phyloP scores from a whole-genome alignment of 2,113 vertebrate genomes.

The Ramphastos sulfuratus region DNA sequence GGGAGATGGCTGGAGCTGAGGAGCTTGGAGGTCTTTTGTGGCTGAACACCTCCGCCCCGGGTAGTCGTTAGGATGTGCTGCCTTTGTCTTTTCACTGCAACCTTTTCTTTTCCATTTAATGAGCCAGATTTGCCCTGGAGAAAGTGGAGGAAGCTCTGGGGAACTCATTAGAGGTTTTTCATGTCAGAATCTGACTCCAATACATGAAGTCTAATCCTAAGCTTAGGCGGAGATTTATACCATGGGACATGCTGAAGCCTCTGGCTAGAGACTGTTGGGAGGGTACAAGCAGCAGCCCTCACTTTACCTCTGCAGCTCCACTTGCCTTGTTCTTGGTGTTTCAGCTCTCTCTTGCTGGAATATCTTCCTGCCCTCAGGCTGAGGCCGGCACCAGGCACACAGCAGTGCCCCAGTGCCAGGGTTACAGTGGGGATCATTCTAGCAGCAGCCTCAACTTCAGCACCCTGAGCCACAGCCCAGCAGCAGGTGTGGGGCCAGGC shows the following conservation, averaged over 20 bases:
- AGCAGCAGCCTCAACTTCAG: neutral
- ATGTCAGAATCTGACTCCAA: slow-evolving; percentile 3
- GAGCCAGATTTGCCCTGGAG: neutral
- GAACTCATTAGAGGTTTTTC: slow-evolving; percentile 29
- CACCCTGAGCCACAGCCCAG: neutral
- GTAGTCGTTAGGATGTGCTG: neutral
- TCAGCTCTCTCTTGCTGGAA: neutral
- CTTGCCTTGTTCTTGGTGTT: neutral
- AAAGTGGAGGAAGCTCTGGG: neutral
- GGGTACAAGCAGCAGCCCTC: neutral
- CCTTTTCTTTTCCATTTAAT: neutral
- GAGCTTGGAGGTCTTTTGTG: too few species aligned
- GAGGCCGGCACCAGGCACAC: neutral
- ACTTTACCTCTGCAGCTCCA: neutral
- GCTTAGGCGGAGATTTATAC: neutral
- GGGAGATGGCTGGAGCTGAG: neutral
- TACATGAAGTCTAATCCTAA: neutral
- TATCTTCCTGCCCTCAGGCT: neutral
- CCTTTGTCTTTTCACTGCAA: neutral
- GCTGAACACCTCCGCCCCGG: neutral
- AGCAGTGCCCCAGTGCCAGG: accelerated
- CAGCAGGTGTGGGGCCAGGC: neutral
- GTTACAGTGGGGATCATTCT: neutral
- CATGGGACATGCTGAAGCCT: neutral
- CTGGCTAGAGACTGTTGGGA: neutral